A percentile compares a stretch with the other conserved stretches of the same genome.
phyloP scores from a whole-genome alignment of 1,140 invertebrate species.

The Aethina tumida region DNA sequence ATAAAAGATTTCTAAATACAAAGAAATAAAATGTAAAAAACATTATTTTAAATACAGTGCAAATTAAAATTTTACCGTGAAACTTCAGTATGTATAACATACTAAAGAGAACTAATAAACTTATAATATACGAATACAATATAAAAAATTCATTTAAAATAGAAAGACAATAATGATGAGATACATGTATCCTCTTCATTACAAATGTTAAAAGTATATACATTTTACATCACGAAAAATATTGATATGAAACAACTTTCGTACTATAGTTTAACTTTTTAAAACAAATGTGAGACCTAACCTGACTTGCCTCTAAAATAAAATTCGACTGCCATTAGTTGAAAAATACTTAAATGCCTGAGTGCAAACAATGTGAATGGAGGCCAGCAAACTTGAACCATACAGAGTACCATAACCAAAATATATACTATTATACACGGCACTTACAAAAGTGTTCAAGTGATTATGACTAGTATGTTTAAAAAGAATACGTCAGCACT shows the following conservation, averaged over 20 bases:
- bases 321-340: conserved; percentile 10
- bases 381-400: conserved; percentile 50
- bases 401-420: conserved; percentile 28
- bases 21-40: conserved; percentile 32
- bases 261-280: conserved; percentile 13
- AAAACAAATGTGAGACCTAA: conserved; percentile 14
- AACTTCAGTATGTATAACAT: conserved; percentile 31
- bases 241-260: conserved; percentile 21
- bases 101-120: conserved; percentile 21
- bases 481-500: conserved; percentile 7
- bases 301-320: conserved; percentile 21
- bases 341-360: conserved; percentile 28
- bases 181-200: conserved; percentile 5
- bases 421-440: conserved; percentile 4
- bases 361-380: conserved; percentile 85
- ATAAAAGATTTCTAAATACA: conserved; percentile 33
- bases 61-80: conserved; percentile 21
- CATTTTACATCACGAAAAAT: conserved; percentile 23
- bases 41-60: conserved; percentile 25
- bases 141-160: conserved; percentile 14
- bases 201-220: conserved; percentile 16
- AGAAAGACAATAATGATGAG: conserved; percentile 13
- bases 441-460: conserved; percentile 6
- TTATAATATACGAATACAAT: conserved; percentile 21
- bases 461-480: no score